phyloP scores from a whole-genome alignment of 2,888 invertebrate genomes.

The Noctua comes region DNA sequence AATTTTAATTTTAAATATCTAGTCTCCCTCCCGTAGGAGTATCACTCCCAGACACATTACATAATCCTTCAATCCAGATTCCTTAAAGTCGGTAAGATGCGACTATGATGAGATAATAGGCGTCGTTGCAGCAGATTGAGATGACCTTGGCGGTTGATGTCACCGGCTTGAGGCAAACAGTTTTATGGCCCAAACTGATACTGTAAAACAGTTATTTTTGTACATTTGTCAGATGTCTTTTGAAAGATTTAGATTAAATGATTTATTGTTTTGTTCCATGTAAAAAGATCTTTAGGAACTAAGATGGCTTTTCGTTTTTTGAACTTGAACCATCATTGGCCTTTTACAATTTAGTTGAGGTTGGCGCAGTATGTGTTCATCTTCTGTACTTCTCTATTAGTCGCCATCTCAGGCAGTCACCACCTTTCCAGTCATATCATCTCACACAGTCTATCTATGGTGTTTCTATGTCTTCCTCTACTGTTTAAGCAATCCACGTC shows the following conservation, averaged over 20 bases:
- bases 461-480: not conserved
- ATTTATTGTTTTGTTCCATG: slow-evolving; percentile 15
- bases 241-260: slow-evolving; percentile 24
- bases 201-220: slow-evolving; percentile 39
- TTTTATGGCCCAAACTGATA: slow-evolving; percentile 60
- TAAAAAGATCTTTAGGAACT: not conserved
- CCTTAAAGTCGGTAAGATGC: slow-evolving; percentile 41
- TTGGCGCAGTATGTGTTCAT: not conserved
- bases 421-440: not conserved
- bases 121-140: slow-evolving; percentile 51
- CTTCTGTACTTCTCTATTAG: not conserved
- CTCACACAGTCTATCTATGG: not conserved
- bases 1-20: not conserved
- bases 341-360: not conserved
- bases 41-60: slow-evolving; percentile 30
- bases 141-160: slow-evolving; percentile 63
- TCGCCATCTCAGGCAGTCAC: not conserved
- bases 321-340: not conserved
- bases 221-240: slow-evolving; percentile 29
- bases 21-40: slow-evolving; percentile 5
- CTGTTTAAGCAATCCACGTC: not conserved
- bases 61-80: slow-evolving; percentile 52
- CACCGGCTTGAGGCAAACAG: slow-evolving; percentile 55
- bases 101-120: slow-evolving; percentile 62
- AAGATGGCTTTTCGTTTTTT: not conserved